Base-by-base conservation (phyloP, 1,140 invertebrate genomes). In the Listronotus bonariensis region DNA sequence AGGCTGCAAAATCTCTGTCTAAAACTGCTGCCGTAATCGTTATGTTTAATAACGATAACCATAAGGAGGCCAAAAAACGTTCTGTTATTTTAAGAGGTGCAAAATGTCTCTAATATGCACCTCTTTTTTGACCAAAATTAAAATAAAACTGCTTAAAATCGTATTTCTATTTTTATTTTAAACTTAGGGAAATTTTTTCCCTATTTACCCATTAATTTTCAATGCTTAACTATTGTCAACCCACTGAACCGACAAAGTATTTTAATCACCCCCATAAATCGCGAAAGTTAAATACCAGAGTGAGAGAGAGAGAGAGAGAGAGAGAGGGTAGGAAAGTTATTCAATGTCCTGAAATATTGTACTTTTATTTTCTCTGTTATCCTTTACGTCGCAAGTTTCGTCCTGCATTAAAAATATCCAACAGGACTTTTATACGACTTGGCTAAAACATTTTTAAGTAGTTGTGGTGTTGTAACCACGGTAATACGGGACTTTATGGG, bases 261-360 rank as follows among this genome's bases (percentile, higher is more conserved):
- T 48, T 48, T 20, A 48, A 48, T 48, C 45, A 10, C 45, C 45
- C 1, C 1, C 12, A 48, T 48, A 48, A 48, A 48, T 48, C 26
- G 20, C 10, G 0, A 48, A 48, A 48, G 45, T 48, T 48, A 48
- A 48, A 48, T 48, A 48, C 45, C 15, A 26, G 20, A 26, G 10
- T 9, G n/a, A n/a, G n/a, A n/a, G n/a, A n/a, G n/a, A n/a, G n/a
- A n/a, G n/a, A n/a, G n/a, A n/a, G n/a, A n/a, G n/a, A n/a, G n/a
- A n/a, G n/a, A n/a, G n/a, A 20, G 45, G 45, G 45, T 48, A 4
- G 45, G 18, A 48, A 26, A 48, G 45, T 48, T 48, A 48, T 48
- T 48, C 45, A 48, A 48, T 48, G 45, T 48, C 18, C 45, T 48
- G 26, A 48, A 48, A 48, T 48, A 48, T 48, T 48, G 15, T 48